Percentiles rank a stretch among this genome's conserved stretches.
Conservation (phyloP, 1,140 invertebrate species). For the Lineus longissimus region DNA sequence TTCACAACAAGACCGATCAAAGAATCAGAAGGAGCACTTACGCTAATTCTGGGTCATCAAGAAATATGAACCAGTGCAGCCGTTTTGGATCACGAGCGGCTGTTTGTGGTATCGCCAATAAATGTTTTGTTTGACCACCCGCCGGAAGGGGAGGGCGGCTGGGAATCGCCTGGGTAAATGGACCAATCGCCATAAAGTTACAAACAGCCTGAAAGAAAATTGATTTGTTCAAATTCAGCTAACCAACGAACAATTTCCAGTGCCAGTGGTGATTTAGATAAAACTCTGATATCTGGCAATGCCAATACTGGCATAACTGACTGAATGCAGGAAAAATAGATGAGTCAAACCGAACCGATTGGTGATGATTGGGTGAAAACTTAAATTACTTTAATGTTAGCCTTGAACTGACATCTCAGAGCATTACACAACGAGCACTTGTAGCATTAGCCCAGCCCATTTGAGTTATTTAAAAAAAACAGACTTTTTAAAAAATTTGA, state of each 20-base stretch:
- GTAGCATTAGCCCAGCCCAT: too few relatives aligned
- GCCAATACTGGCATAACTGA: neutral
- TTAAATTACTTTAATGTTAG: neutral
- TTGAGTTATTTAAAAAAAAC: neutral
- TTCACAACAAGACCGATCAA: too few relatives aligned
- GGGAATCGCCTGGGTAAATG: neutral
- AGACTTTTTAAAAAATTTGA: neutral
- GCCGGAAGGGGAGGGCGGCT: neutral
- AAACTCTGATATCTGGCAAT: neutral
- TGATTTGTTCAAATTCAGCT: too few relatives aligned
- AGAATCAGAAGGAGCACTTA: neutral
- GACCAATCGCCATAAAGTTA: neutral
- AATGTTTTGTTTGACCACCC: neutral
- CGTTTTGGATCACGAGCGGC: neutral
- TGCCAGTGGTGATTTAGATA: neutral
- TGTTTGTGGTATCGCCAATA: neutral
- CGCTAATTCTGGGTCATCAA: neutral
- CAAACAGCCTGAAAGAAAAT: constrained; percentile 1
- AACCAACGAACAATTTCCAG: neutral
- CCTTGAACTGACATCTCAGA: too few relatives aligned
- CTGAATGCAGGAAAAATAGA: neutral
- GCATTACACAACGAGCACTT: too few relatives aligned
- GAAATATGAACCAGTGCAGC: neutral
- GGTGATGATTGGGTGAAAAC: neutral
- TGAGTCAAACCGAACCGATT: neutral